A percentile compares a stretch with the other conserved stretches of the same genome.
These are phyloP conservation scores for Megastigmus dorsalis DNA, from an alignment of 2,888 invertebrate species.

Conservation along the genomic window DNA sequence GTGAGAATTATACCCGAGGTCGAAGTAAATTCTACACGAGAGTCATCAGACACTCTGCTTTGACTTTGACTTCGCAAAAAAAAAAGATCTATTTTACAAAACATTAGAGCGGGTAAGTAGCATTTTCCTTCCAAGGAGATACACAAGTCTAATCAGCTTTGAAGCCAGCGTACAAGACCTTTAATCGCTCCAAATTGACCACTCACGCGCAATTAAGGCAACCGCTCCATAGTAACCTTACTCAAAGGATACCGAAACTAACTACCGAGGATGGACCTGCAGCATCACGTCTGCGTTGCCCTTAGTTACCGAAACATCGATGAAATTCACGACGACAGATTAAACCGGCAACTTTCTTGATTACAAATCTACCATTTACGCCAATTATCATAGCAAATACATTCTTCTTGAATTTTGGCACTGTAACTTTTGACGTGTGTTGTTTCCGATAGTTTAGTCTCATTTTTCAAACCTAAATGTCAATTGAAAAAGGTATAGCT, in stretches of 20 bases:
- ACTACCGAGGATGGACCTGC: conserved; percentile 43
- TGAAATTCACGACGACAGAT: conserved; percentile 16
- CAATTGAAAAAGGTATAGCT: too few relatives aligned
- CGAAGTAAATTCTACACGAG: too few relatives aligned
- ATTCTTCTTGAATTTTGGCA: too few relatives aligned
- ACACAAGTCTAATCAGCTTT: conserved; percentile 57
- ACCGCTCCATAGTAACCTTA: conserved; percentile 47
- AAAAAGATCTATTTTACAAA: conserved; percentile 1
- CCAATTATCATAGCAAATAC: too few relatives aligned
- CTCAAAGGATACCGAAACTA: conserved; percentile 59
- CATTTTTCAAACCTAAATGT: too few relatives aligned
- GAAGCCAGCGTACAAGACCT: conserved; percentile 37
- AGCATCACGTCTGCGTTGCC: conserved; percentile 37
- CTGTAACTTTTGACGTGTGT: too few relatives aligned
- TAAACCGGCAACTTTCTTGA: conserved; percentile 5
- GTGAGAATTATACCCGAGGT: too few relatives aligned
- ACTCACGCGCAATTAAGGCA: conserved; percentile 61
- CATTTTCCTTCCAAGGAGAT: too few relatives aligned
- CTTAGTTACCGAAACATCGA: conserved; percentile 31
- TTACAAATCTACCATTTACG: neutral
- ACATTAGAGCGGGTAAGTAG: neutral
- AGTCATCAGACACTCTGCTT: too few relatives aligned
- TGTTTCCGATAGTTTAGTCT: too few relatives aligned
- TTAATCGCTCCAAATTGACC: conserved; percentile 62
- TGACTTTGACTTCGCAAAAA: too few relatives aligned